Base-by-base conservation (phyloP, 2,888 invertebrate genomes). In the Melieria crassipennis region DNA sequence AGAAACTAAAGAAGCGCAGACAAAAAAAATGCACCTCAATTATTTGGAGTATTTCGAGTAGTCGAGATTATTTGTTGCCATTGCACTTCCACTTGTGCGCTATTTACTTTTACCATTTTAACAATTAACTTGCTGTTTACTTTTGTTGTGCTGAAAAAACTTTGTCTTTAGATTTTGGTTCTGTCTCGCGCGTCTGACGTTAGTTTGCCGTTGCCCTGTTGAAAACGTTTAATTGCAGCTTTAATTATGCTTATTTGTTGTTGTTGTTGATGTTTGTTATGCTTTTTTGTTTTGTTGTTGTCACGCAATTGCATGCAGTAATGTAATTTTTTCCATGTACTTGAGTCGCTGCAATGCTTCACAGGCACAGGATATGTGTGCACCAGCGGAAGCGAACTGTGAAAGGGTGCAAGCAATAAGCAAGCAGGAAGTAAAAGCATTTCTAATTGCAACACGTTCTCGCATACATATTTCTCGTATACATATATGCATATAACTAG, bases 381-480 rank as follows among this genome's bases (percentile, higher is more conserved):
- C 61, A 61, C 7, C 61, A 42, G 30, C 45, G 45, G 7, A 42
- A 42, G 45, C 43, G 11, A 57, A 57, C n/a, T 13, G 30, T 9
- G 30, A 57, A 57, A n/a, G 16, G 13, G 16, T 42, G 4, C 58
- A 30, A 30, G 30, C 30, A 30, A 58, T 30, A 13, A 52, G 30
- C 42, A 13, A 58, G 58, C 61, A 30, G 73, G 74, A 73, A 74
- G 71, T 73, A 71, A 75, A 75, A 73, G 30, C 73, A 75, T 74
- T 75, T 75, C 74, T 75, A 75, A 73, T 74, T 74, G 74, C 73
- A 73, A 70, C 72, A 55, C 52, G 69, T 9, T 46, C n/a, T 30
- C 30, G 30, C 2, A 3, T 30, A 30, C 30, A 30, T 30, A 30
- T 30, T n/a, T n/a, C n/a, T 30, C 30, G 30, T 30, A 3, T 30